Evolutionary conservation across 2,113 vertebrate genomes (phyloP).

Genomic region (Piaya cayana): DNA sequence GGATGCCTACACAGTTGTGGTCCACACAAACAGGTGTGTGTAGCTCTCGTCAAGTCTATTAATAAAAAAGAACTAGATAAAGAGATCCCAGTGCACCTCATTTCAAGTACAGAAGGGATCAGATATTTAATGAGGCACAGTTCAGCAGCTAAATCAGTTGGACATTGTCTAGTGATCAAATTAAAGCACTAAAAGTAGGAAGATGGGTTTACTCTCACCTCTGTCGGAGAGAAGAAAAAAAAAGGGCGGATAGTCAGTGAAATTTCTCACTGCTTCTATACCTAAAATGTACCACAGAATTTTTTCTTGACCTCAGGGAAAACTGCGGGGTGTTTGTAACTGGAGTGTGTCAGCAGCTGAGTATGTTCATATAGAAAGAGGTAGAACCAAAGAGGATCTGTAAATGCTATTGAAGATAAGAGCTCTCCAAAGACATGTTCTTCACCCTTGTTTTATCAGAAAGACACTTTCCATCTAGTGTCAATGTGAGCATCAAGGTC

Average conservation of each 20-base stretch:
- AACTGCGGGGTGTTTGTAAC: not conserved
- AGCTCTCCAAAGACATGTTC: not conserved
- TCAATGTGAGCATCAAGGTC: not conserved
- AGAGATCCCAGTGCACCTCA: not conserved
- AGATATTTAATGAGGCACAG: not conserved
- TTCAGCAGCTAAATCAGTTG: not conserved
- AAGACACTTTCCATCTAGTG: not conserved
- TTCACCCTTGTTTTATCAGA: not conserved
- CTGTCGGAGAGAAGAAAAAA: not conserved
- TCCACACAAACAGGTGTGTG: fast-evolving
- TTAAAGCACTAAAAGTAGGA: not conserved
- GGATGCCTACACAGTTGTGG: not conserved
- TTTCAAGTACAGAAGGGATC: not conserved
- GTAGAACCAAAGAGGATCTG: not conserved
- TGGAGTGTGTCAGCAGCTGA: not conserved
- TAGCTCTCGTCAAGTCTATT: not conserved
- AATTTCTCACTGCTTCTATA: not conserved
- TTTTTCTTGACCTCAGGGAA: not conserved
- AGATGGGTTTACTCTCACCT: not conserved
- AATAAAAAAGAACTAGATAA: not conserved
- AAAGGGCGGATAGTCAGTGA: not conserved
- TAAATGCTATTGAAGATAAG: not conserved
- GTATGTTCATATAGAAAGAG: not conserved
- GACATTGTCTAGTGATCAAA: not conserved
- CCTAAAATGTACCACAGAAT: not conserved